Base-by-base conservation (phyloP, 1,140 invertebrate species). In the Rhizoglyphus robini region DNA sequence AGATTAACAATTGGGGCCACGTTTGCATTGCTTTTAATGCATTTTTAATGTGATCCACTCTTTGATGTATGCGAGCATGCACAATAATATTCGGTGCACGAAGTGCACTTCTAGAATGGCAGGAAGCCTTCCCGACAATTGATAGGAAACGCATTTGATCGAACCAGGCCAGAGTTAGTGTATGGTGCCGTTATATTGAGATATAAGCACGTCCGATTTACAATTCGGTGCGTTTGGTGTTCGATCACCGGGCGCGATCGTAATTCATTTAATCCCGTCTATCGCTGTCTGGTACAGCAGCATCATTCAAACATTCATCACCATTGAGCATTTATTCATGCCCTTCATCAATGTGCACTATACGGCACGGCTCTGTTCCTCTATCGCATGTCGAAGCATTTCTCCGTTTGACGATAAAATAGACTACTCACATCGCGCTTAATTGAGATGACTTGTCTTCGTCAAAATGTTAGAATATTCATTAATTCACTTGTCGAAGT, bases 81-180 rank as follows among this genome's bases (percentile, higher is more conserved):
- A n/a, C n/a, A n/a, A n/a, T n/a, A n/a, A n/a, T n/a, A n/a, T n/a
- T n/a, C n/a, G n/a, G n/a, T n/a, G n/a, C n/a, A n/a, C n/a, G n/a
- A n/a, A n/a, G n/a, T n/a, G n/a, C n/a, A n/a, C n/a, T n/a, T n/a
- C n/a, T n/a, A n/a, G n/a, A 8, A 41, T 41, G 36, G 36, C 18
- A 41, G 8, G 36, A 18, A 41, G 18, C 36, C n/a, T n/a, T n/a
- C n/a, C n/a, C n/a, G n/a, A n/a, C n/a, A n/a, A 60, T 60, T 29
- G 58, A 60, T 60, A 60, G 58, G 38, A 60, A 60, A 60, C 58
- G 27, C 58, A 60, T 60, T 60, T 60, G 27, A 60, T 60, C 58
- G 58, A 29, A 60, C 27, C 58, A 27, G 36, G 36, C 2, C 8
- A 11, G 58, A 60, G 36, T 41, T 18, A 8, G 36, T 41, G 36